phyloP scores from a whole-genome alignment of 2,113 vertebrate species.

The Craseonycteris thonglongyai region DNA sequence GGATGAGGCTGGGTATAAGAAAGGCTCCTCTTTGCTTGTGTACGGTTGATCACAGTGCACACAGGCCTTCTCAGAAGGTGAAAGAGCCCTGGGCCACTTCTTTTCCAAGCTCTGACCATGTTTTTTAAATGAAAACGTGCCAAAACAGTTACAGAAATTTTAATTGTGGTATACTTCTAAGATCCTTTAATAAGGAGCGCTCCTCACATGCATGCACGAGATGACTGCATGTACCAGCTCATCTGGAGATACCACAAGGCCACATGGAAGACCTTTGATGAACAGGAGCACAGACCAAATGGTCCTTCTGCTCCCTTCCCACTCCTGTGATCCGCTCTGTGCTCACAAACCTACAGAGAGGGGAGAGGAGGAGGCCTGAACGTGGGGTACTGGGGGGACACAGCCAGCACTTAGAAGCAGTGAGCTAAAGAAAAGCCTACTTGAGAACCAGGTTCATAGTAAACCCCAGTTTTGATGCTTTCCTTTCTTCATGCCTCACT shows the following conservation, averaged over 20 bases:
- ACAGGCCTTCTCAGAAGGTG: not conserved
- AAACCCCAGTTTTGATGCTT: not conserved
- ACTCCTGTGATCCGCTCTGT: not conserved
- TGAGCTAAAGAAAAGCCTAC: not conserved
- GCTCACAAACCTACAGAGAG: not conserved
- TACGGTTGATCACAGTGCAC: accelerated
- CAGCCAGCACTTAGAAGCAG: not conserved
- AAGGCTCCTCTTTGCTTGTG: not conserved
- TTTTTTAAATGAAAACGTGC: not conserved
- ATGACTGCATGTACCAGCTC: not conserved
- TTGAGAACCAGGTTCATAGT: not conserved
- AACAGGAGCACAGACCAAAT: not conserved
- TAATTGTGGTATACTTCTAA: not conserved
- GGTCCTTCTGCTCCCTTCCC: not conserved
- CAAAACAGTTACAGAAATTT: not conserved
- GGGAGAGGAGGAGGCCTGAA: not conserved
- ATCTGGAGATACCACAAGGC: not conserved
- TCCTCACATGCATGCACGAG: not conserved
- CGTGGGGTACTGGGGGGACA: accelerated
- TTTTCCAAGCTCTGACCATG: not conserved
- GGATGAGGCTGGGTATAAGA: accelerated
- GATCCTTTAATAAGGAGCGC: not conserved
- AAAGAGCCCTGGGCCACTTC: not conserved
- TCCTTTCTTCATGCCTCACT: not conserved
- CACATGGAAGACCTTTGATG: accelerated